These are phyloP conservation scores for Phenganax stokvisi DNA, from an alignment of 92 coral and sea anemone genomes.

Conservation along the genomic window DNA sequence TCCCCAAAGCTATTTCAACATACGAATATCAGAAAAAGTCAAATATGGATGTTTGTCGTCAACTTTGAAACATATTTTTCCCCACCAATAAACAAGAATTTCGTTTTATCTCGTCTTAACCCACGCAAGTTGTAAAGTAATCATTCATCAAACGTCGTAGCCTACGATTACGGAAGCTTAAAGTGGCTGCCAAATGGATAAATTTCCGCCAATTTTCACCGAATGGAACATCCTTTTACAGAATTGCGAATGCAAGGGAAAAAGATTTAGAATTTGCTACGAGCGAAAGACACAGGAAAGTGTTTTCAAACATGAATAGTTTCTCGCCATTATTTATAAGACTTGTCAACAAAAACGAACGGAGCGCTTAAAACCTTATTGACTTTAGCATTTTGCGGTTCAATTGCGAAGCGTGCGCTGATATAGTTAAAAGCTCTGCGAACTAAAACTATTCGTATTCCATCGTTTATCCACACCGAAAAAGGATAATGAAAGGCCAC, in stretches of 20 bases:
- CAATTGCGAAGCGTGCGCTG: neutral
- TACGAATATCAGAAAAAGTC: neutral
- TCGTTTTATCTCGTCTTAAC: neutral
- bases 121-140: conserved; percentile 1
- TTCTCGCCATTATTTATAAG: neutral
- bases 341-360: neutral
- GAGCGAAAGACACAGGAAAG: too few species aligned
- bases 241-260: neutral
- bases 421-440: neutral
- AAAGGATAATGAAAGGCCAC: neutral
- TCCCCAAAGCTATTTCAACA: neutral
- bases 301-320: neutral
- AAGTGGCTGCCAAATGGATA: neutral
- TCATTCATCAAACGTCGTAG: neutral
- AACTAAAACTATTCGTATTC: neutral
- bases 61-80: neutral
- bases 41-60: neutral
- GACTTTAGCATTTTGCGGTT: neutral
- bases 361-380: neutral
- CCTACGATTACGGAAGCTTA: neutral
- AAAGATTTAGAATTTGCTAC: neutral
- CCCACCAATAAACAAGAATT: neutral
- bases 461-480: neutral
- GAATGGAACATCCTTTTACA: neutral
- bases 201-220: neutral